Evolutionary conservation across 2,888 invertebrate species (phyloP), one percentile per base, ranked within the genome.

Genomic region (Phyllotreta striolata): DNA sequence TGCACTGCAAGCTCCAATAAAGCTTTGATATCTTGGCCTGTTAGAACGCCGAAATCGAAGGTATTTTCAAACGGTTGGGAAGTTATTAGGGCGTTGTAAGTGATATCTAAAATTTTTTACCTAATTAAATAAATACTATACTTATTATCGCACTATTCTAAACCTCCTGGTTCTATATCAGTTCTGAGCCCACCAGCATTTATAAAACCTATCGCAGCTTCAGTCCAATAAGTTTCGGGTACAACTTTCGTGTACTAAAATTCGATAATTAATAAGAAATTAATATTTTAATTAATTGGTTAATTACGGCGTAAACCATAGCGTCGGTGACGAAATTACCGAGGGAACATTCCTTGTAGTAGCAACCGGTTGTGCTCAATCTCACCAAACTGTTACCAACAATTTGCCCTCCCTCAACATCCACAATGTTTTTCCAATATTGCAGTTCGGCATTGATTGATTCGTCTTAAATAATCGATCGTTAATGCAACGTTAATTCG

Each of bases 11-110:
- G 84, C 77, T 89, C 89, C 1, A 89, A 82, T 8, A 89, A 87
- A 64, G 87, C 85, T 60, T 85, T 75, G 3, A 95, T 77, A 70
- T 88, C 81, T 64, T 83, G 80, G 0, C 95, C 95, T 55, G 84
- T 83, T 60, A 95, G 77, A 72, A 90, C 89, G 61, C 90, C 87
- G 9, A 89, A 83, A 73, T 91, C 89, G 64, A 93, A 83, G 49
- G 85, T 86, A 79, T 93, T 93, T 75, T 88, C 88, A 76, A 94
- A 95, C 0, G 95, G 95, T 64, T 89, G 84, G 14, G 89, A 85
- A 71, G 87, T 86, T 4, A 91, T 80, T 6, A 93, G 74, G 62
- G 89, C 89, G 55, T 87, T 88, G 43, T 88, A 89, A 0, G 90
- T 91, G 8, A 91, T 85, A 7, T 88, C 92, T 91, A 78, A 9